Conservation (phyloP, 2,113 vertebrate genomes). For the Callithrix jacchus region DNA sequence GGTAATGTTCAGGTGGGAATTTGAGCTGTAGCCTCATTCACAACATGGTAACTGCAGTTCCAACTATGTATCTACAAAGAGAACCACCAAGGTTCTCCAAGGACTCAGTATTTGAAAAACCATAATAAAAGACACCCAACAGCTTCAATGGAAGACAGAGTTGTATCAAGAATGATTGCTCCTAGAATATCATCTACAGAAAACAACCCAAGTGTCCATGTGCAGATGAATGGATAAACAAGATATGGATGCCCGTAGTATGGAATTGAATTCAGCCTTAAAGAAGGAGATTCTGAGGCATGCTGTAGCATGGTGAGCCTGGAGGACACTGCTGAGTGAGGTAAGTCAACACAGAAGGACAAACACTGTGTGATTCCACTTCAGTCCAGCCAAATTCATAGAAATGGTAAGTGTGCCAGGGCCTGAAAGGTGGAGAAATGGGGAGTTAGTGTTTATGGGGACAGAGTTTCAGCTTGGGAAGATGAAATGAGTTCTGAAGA, state of each 20-base stretch:
- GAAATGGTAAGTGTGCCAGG: background rate
- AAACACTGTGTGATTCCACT: background rate
- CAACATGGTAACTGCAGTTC: background rate
- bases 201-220: background rate
- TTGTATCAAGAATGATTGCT: background rate
- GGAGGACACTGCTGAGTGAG: background rate
- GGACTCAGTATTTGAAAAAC: background rate
- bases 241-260: background rate
- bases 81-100: background rate
- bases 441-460: background rate
- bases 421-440: background rate
- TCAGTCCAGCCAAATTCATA: background rate
- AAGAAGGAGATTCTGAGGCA: background rate
- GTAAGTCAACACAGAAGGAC: background rate
- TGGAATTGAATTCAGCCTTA: background rate
- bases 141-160: background rate
- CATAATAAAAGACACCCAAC: background rate
- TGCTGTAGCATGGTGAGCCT: too few relatives aligned
- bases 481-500: background rate
- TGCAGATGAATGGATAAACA: background rate
- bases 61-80: background rate
- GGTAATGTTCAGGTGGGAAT: background rate
- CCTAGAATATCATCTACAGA: background rate
- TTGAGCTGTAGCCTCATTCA: background rate
- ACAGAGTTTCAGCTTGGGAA: background rate